Base-by-base conservation (phyloP, 2,797 vertebrate species). In the Cirrhinus mrigala region DNA sequence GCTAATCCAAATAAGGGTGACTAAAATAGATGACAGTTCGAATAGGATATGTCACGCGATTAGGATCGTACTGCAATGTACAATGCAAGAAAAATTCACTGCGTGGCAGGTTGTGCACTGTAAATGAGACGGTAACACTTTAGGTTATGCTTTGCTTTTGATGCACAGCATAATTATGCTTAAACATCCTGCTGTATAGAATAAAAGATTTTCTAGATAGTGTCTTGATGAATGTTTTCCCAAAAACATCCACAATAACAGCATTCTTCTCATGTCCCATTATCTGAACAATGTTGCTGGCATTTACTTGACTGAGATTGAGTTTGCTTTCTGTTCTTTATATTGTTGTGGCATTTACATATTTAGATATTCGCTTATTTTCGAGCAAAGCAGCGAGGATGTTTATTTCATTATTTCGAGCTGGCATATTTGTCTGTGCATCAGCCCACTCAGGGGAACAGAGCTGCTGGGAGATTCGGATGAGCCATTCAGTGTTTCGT, bases 401-500 rank as follows among this genome's bases (percentile, higher is more conserved):
- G 40, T 71, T 79, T 85, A 79, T 85, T 79, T 79, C 27, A 79
- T 79, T 62, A 48, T 79, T 71, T 84, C 22, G 9, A 58, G 74
- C 82, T 77, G 40, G 81, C 81, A 74, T 20, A 83, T 77, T 84
- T 71, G 76, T 85, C 64, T 71, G 33, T 11, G 52, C 37, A 79
- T 85, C 76, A 71, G 66, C 44, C 76, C 83, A 84, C 74, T 84
- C 74, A 58, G 4, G 33, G 48, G 62, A 78, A 84, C 33, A 2
- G 29, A 75, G 58, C 70, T 64, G 20, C 70, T 62, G 44, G 56
- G 58, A 79, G 83, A 79, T 60, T 62, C 76, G 60, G 66, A 84
- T 71, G 60, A 70, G 82, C 29, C 82, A 52, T 74, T 75, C 80
- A 83, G 62, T 68, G 81, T 74, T 81, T 84, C 54, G 54, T 77